phyloP scores from a whole-genome alignment of 2,888 invertebrate genomes.

The Pterobdella sp. region DNA sequence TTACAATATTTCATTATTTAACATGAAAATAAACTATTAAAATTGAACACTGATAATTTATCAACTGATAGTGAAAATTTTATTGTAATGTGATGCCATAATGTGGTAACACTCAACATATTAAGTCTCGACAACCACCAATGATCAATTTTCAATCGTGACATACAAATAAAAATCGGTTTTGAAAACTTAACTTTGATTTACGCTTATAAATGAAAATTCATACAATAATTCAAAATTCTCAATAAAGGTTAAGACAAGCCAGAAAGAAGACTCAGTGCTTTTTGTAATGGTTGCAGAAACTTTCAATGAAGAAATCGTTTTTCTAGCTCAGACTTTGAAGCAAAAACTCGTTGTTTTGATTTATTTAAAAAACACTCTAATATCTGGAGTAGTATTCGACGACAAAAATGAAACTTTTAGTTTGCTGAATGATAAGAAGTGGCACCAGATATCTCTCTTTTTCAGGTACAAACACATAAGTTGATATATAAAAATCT shows the following conservation, averaged over 20 bases:
- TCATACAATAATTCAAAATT: neutral
- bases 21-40: too few relatives aligned
- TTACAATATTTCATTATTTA: too few relatives aligned
- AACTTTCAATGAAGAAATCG: neutral
- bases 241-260: neutral
- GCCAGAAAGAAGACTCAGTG: neutral
- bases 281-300: slow-evolving; percentile 1
- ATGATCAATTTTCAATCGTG: too few relatives aligned
- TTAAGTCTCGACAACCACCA: too few relatives aligned
- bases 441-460: slow-evolving; percentile 19
- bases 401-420: neutral
- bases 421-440: slow-evolving; percentile 7
- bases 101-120: too few relatives aligned
- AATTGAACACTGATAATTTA: too few relatives aligned
- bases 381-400: neutral
- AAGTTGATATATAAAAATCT: neutral
- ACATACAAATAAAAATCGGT: too few relatives aligned
- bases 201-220: too few relatives aligned
- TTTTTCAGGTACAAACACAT: slow-evolving; percentile 14
- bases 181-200: too few relatives aligned
- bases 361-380: neutral
- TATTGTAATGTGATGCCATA: too few relatives aligned
- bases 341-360: neutral
- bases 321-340: neutral
- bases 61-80: too few relatives aligned